Evolutionary conservation across 1,140 invertebrate genomes (phyloP).

Genomic region (Triops longicaudatus): DNA sequence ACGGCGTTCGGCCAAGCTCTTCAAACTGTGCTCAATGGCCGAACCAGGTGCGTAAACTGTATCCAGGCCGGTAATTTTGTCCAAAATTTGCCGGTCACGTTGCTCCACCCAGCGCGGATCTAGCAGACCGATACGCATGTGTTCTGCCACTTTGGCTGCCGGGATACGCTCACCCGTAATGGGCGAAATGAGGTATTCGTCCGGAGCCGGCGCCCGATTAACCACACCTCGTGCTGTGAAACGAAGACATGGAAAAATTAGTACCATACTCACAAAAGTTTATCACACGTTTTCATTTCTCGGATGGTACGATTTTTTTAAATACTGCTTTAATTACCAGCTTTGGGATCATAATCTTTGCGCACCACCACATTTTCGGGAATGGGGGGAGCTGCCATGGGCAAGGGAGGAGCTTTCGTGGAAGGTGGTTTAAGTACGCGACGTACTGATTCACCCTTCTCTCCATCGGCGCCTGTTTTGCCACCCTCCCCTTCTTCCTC

Average conservation of each 20-base stretch:
- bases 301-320: no score
- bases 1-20: conserved; percentile 92
- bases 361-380: conserved; percentile 91
- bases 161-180: conserved; percentile 97
- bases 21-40: conserved; percentile 90
- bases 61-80: conserved; percentile 68
- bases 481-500: conserved; percentile 33
- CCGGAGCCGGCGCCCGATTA: conserved; percentile 50
- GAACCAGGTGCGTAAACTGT: conserved; percentile 77
- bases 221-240: conserved; percentile 45
- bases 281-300: no score
- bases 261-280: no score
- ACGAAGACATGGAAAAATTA: conserved; percentile 23
- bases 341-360: conserved; percentile 93
- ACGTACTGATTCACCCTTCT: conserved; percentile 31
- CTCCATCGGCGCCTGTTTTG: conserved; percentile 30
- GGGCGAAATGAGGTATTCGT: conserved; percentile 93
- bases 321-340: conserved; percentile 31
- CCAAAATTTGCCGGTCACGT: conserved; percentile 73
- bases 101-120: conserved; percentile 98
- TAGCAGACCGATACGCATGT: conserved; percentile 92
- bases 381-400: conserved; percentile 66
- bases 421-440: conserved; percentile 32
- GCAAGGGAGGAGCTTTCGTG: conserved; percentile 46
- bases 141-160: conserved; percentile 92